phyloP scores from a whole-genome alignment of 2,113 vertebrate species.

The Ictalurus punctatus region DNA sequence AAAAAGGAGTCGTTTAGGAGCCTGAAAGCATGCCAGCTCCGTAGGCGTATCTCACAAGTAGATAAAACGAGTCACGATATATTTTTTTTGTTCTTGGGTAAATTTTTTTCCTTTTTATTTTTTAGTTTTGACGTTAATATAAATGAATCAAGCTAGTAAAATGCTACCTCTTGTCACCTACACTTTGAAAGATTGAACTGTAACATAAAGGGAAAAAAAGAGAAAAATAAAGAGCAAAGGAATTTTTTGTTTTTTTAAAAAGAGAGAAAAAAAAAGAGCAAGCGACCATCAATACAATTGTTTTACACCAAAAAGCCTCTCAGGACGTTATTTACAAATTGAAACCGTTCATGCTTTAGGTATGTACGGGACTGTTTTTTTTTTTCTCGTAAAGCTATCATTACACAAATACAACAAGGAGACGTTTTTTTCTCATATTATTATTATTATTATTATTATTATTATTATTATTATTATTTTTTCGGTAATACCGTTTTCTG shows the following conservation, averaged over 20 bases:
- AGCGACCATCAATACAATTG: slow-evolving; percentile 96
- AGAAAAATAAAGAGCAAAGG: not conserved
- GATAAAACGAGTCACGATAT: slow-evolving; percentile 88
- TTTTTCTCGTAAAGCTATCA: slow-evolving; percentile 88
- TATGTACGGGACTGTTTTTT: slow-evolving; percentile 75
- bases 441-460: slow-evolving; percentile 65
- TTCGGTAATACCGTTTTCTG: slow-evolving; percentile 73
- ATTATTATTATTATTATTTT: slow-evolving; percentile 49
- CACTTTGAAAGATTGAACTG: slow-evolving; percentile 85
- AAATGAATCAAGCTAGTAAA: slow-evolving; percentile 90
- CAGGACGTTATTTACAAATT: slow-evolving; percentile 96
- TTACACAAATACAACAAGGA: slow-evolving; percentile 95
- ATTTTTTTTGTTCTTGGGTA: slow-evolving; percentile 53
- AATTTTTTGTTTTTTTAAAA: slow-evolving; percentile 18
- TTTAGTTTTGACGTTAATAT: slow-evolving; percentile 88
- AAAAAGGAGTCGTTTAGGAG: slow-evolving; percentile 74
- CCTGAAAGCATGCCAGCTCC: slow-evolving; percentile 93
- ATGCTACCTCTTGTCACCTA: slow-evolving; percentile 89
- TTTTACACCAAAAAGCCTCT: slow-evolving; percentile 93
- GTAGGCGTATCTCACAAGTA: slow-evolving; percentile 90
- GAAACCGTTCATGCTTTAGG: slow-evolving; percentile 89
- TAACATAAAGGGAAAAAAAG: slow-evolving; percentile 67
- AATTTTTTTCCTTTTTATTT: slow-evolving; percentile 63
- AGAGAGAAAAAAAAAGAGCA: slow-evolving; percentile 78
- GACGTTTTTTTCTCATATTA: slow-evolving; percentile 60